A percentile compares a stretch with the other conserved stretches of the same genome.
phyloP scores from a whole-genome alignment of 2,888 invertebrate species.

The Polyploca ridens region DNA sequence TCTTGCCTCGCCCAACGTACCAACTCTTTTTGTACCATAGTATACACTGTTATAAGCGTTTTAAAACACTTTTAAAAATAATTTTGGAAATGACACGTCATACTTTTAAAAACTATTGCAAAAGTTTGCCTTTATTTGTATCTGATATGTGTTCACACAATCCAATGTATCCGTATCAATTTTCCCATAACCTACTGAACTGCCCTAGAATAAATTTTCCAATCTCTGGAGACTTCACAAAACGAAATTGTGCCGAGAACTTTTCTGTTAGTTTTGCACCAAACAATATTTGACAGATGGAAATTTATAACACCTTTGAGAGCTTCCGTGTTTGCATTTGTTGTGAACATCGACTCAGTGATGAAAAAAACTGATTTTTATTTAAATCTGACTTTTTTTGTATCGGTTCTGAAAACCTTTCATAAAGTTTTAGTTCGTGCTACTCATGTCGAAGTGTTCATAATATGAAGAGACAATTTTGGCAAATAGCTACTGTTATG shows the following conservation, averaged over 20 bases:
- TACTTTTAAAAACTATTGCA: not conserved
- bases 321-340: constrained; percentile 20
- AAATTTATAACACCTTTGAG: constrained; percentile 43
- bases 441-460: not conserved
- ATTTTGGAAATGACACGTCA: not conserved
- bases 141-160: not conserved
- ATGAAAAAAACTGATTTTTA: not conserved
- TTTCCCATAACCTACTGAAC: constrained; percentile 20
- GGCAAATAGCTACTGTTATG: constrained; percentile 26
- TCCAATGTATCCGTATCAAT: not conserved
- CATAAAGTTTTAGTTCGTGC: not conserved
- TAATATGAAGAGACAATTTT: not conserved
- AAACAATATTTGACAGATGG: constrained; percentile 47
- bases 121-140: not conserved
- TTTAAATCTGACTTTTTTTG: not conserved
- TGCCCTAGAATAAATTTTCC: constrained; percentile 21
- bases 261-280: constrained; percentile 24
- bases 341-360: not conserved
- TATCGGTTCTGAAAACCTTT: too few species aligned
- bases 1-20: too few species aligned
- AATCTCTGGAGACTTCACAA: constrained; percentile 33
- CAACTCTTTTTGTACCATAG: too few species aligned
- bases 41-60: constrained; percentile 11
- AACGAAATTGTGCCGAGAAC: constrained; percentile 28
- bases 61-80: constrained; percentile 16